Evolutionary conservation across 1,140 invertebrate genomes (phyloP).

Genomic region (Tyrophagus putrescentiae): DNA sequence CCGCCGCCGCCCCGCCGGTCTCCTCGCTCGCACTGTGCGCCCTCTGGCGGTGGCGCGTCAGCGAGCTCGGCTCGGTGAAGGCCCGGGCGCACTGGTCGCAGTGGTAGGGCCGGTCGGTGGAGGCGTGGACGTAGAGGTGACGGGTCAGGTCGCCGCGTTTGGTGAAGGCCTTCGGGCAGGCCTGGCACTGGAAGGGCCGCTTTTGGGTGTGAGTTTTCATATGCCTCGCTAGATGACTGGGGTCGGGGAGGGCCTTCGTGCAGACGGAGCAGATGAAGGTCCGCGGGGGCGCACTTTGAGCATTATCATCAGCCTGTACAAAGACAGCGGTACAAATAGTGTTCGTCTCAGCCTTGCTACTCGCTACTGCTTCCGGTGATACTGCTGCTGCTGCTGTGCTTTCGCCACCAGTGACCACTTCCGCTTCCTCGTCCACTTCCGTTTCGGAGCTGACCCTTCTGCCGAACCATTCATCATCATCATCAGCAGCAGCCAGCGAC

Average conservation of each 20-base stretch:
- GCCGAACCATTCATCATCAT: no score
- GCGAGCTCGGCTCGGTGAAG: neutral
- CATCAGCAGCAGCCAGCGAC: no score
- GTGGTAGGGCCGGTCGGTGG: slow-evolving; percentile 36
- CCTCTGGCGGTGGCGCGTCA: neutral
- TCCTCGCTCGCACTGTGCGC: no score
- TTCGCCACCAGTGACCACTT: no score
- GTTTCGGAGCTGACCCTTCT: no score
- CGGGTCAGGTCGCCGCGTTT: slow-evolving; percentile 36
- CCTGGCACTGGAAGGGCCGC: neutral
- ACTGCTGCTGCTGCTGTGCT: no score
- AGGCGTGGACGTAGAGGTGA: slow-evolving; percentile 50
- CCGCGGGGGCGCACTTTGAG: neutral
- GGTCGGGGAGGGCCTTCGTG: neutral
- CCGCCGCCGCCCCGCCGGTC: no score
- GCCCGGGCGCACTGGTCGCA: slow-evolving; percentile 27
- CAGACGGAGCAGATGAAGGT: neutral
- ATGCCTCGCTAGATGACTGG: slow-evolving; percentile 40
- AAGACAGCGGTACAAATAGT: no score
- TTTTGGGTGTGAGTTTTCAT: neutral
- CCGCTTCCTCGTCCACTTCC: no score
- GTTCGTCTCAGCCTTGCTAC: no score
- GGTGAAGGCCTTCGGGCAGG: neutral
- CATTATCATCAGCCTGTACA: no score
- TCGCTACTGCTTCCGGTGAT: no score